Conservation (phyloP, 2,113 vertebrate species). For the Rhadina sibilatrix region DNA sequence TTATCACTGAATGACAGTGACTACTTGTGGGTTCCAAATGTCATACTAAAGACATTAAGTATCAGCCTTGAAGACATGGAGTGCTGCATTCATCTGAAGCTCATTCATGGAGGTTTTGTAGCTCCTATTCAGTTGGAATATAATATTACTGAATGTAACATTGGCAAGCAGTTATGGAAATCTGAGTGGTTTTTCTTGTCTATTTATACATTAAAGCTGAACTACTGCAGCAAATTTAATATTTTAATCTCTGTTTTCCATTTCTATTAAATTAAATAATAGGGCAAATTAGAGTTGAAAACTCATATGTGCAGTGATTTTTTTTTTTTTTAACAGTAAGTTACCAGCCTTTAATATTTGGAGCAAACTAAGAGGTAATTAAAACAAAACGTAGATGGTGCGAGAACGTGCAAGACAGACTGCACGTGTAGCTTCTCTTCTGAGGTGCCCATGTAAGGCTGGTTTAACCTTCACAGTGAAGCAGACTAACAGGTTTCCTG, state of each 20-base stretch:
- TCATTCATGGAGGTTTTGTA: background rate
- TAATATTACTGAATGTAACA: background rate
- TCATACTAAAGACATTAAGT: background rate
- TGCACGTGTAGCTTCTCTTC: background rate
- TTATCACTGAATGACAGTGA: background rate
- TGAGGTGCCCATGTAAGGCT: fast-evolving
- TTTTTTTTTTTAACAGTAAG: background rate
- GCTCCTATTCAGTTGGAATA: background rate
- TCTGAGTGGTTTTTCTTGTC: background rate
- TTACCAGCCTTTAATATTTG: background rate
- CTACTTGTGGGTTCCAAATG: background rate
- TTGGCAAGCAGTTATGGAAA: background rate
- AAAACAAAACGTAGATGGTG: background rate
- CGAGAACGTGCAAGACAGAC: background rate
- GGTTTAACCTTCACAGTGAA: background rate
- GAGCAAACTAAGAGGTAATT: background rate
- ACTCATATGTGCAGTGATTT: background rate
- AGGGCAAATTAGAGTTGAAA: background rate
- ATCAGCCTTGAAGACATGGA: fast-evolving
- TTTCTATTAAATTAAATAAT: background rate
- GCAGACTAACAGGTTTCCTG: background rate
- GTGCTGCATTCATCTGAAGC: background rate
- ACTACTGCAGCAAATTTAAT: background rate
- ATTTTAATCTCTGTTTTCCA: background rate
- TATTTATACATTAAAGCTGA: background rate